Percentiles rank a stretch among this genome's conserved stretches.
Conservation (phyloP, 2,888 invertebrate species). For the Hofmannophila pseudospretella region DNA sequence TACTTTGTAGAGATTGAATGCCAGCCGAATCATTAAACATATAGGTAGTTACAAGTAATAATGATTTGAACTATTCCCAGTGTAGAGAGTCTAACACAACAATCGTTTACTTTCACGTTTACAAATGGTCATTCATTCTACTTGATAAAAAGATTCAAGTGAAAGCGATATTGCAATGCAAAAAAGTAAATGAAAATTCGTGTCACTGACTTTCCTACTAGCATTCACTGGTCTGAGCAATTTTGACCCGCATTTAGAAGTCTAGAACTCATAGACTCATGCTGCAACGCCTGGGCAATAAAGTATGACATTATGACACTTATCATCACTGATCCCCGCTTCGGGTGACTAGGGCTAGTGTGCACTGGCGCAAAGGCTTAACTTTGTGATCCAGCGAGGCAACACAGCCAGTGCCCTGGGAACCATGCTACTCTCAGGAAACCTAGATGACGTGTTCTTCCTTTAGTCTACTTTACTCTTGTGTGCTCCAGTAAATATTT, state of each 20-base stretch:
- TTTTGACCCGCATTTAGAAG: slow-evolving; percentile 43
- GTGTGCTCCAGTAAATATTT: too few relatives aligned
- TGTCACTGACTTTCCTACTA: slow-evolving; percentile 69
- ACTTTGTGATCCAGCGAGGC: too few relatives aligned
- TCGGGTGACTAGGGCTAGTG: too few relatives aligned
- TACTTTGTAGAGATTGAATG: slow-evolving; percentile 44
- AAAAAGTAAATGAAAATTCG: slow-evolving; percentile 73
- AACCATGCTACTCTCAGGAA: too few relatives aligned
- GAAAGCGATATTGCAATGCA: slow-evolving; percentile 71
- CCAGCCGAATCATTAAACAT: slow-evolving; percentile 43
- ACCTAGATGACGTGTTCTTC: too few relatives aligned
- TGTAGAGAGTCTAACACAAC: slow-evolving; percentile 39
- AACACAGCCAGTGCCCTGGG: too few relatives aligned
- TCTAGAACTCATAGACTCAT: too few relatives aligned
- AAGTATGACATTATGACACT: too few relatives aligned
- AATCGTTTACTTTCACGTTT: slow-evolving; percentile 70
- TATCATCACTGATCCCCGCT: too few relatives aligned
- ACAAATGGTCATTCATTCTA: slow-evolving; percentile 62
- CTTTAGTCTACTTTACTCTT: too few relatives aligned
- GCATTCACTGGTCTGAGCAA: slow-evolving; percentile 42
- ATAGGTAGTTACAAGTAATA: slow-evolving; percentile 43
- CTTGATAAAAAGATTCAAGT: slow-evolving; percentile 61
- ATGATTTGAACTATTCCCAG: slow-evolving; percentile 31
- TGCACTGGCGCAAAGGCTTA: too few relatives aligned
- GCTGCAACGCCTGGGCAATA: too few relatives aligned